Percentiles rank a stretch among this genome's conserved stretches.
These are phyloP conservation scores for Luidia sarsii DNA, from an alignment of 53 echinoderm and acorn worm genomes.

Conservation along the genomic window DNA sequence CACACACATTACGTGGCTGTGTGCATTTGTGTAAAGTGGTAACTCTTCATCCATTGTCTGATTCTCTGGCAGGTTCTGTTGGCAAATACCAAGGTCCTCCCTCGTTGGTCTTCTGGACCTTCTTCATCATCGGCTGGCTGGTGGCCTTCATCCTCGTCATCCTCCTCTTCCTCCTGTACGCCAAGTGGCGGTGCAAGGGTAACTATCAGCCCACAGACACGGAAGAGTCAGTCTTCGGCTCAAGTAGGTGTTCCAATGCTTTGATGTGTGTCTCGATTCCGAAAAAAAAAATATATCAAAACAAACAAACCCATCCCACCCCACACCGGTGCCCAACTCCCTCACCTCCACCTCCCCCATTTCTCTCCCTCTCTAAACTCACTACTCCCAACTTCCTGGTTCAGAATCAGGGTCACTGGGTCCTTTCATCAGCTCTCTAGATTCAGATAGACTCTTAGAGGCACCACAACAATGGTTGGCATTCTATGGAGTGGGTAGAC, in stretches of 20 bases:
- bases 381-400: no score
- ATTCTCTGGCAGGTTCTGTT: slow-evolving; percentile 32
- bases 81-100: background rate
- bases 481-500: no score
- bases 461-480: no score
- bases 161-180: slow-evolving; percentile 69
- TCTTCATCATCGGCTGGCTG: slow-evolving; percentile 78
- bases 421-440: no score
- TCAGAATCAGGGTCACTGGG: no score
- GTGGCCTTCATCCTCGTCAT: slow-evolving; percentile 70
- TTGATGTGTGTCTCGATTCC: slow-evolving; percentile 10
- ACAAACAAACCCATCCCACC: background rate
- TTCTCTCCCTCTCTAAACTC: no score
- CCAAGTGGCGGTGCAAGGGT: slow-evolving; percentile 82
- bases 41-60: no score
- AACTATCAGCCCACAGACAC: slow-evolving; percentile 86
- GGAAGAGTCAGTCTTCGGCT: slow-evolving; percentile 85
- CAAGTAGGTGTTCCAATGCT: slow-evolving; percentile 87
- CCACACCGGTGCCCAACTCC: background rate
- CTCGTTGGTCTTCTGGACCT: slow-evolving; percentile 54
- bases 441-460: no score
- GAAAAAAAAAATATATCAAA: no score
- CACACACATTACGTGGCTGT: no score
- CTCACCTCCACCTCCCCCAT: slow-evolving; percentile 14
- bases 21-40: no score